Base-by-base conservation (phyloP, 1,140 invertebrate genomes). In the Campodea augens region DNA sequence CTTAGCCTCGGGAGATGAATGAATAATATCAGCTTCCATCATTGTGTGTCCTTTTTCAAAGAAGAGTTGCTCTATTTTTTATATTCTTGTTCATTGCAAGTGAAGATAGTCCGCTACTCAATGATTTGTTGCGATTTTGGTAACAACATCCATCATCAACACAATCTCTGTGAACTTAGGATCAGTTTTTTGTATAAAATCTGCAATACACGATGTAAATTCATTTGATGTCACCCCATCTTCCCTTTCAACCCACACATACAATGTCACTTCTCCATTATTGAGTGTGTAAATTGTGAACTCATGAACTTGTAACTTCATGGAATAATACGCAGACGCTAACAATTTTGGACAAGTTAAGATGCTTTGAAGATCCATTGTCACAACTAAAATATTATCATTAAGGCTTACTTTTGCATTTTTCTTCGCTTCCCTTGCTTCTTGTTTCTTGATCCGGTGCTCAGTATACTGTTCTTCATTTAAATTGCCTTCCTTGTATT, bases 21-120 rank as follows among this genome's bases (percentile, higher is more conserved):
- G 57, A 7, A 60, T 49, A 32, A 45, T 52, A 44, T 61, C 57
- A 19, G 39, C 44, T 46, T 61, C 57, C 55, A 60, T 60, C 47
- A 61, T 57, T 4, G 55, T 59, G 44, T 61, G 56, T 12, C 59
- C 57, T 42, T 53, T 54, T 48, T 57, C 55, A 7, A 32, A 32
- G 27, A 32, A 10, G 7, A 32, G 7, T 32, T 32, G 27, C 27
- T 32, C 27, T 21, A 3, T 24, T 21, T 21, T n/a, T 21, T 18
- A 41, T 22, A 2, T 41, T 7, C 15, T 41, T 41, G n/a, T 3
- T 41, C 22, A 19, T 18, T n/a, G 18, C n/a, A n/a, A 41, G 22
- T 19, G 15, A 20, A n/a, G 39, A 41, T n/a, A 41, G 22, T n/a
- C 4, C 39, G 22, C 39, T 41, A 21, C 13, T 3, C 22, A 41